Evolutionary conservation across 2,888 invertebrate genomes (phyloP).

Genomic region (Ceratothoa steindachneri): DNA sequence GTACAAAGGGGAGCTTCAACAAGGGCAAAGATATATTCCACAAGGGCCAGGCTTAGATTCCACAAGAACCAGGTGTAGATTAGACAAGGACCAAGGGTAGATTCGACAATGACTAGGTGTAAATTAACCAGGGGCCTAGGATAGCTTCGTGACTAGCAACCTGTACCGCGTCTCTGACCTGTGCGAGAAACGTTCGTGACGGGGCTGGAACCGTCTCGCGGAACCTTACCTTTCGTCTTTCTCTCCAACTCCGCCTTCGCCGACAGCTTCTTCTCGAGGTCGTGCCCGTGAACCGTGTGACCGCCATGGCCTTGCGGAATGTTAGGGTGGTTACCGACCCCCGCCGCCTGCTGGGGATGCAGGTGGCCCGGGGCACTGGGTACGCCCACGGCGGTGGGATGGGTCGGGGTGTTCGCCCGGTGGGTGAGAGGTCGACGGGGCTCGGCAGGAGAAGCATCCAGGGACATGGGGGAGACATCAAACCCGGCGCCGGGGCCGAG

Average conservation of each 20-base stretch:
- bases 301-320: neutral
- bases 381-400: constrained; percentile 9
- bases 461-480: constrained; percentile 42
- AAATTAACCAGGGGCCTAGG: too few relatives aligned
- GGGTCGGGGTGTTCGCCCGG: constrained; percentile 9
- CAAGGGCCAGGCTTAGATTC: too few relatives aligned
- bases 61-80: too few relatives aligned
- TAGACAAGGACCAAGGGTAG: too few relatives aligned
- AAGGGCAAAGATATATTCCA: too few relatives aligned
- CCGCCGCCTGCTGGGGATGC: constrained; percentile 1
- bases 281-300: neutral
- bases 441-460: constrained; percentile 35
- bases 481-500: constrained; percentile 41
- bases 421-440: neutral
- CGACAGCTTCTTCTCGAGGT: neutral
- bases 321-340: neutral
- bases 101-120: too few relatives aligned
- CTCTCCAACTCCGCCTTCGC: neutral
- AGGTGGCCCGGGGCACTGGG: neutral
- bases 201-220: too few relatives aligned
- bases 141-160: too few relatives aligned
- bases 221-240: neutral
- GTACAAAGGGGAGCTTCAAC: too few relatives aligned
- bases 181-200: too few relatives aligned
- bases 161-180: too few relatives aligned